phyloP scores from a whole-genome alignment of 2,888 invertebrate genomes.

The Iselma pallidipennis region DNA sequence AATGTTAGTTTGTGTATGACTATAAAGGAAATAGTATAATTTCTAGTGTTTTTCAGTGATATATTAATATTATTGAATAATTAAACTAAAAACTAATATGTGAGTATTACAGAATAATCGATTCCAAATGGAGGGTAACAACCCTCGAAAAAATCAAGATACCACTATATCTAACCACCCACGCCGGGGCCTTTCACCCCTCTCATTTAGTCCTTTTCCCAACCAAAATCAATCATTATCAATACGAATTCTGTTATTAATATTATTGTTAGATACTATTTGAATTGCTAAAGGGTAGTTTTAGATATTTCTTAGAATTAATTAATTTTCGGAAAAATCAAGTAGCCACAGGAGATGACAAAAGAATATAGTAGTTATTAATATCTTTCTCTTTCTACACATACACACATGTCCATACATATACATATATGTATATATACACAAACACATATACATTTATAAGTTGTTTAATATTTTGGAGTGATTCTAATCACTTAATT shows the following conservation, averaged over 20 bases:
- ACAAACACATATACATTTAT: not conserved
- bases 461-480: not conserved
- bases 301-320: no score
- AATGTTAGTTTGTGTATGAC: not conserved
- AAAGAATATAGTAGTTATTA: not conserved
- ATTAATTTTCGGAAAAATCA: no score
- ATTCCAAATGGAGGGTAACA: not conserved
- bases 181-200: conserved; percentile 1
- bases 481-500: not conserved
- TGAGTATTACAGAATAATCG: not conserved
- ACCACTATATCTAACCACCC: not conserved
- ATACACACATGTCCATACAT: not conserved
- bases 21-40: not conserved
- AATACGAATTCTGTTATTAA: no score
- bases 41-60: not conserved
- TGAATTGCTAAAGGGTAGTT: no score
- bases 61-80: not conserved
- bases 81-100: not conserved
- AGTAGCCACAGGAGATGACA: not conserved
- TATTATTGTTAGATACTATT: no score
- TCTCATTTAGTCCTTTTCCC: not conserved
- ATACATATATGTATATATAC: not conserved
- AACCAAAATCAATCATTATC: not conserved
- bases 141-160: not conserved
- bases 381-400: not conserved